Conservation (phyloP, 2,113 vertebrate species). For the Triplophysa rosa region DNA sequence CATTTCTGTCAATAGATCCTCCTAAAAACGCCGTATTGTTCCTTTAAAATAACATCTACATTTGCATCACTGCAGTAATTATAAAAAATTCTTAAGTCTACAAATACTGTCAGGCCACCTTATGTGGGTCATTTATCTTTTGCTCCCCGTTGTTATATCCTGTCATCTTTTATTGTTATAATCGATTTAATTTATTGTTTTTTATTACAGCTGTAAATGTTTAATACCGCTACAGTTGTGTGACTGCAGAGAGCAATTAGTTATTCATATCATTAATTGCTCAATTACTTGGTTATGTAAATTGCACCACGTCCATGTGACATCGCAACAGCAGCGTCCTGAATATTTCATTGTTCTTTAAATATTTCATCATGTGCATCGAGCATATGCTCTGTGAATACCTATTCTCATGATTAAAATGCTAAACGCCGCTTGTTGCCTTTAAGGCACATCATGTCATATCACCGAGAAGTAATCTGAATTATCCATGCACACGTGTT, state of each 20-base stretch:
- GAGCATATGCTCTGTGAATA: constrained; percentile 44
- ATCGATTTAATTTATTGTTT: background rate
- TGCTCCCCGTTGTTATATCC: background rate
- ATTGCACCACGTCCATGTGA: constrained; percentile 38
- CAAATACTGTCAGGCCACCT: background rate
- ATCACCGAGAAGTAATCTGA: constrained; percentile 6
- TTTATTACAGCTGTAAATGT: constrained; percentile 14
- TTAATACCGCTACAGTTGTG: constrained; percentile 27
- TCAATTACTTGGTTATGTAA: constrained; percentile 50
- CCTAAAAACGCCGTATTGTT: too few species aligned
- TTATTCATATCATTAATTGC: constrained; percentile 53
- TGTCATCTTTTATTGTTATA: background rate
- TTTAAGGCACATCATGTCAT: constrained; percentile 30
- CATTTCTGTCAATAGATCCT: too few species aligned
- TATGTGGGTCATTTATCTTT: background rate
- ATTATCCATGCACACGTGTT: constrained; percentile 24
- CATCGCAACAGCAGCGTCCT: constrained; percentile 31
- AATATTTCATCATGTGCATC: constrained; percentile 52
- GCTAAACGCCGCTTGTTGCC: constrained; percentile 19
- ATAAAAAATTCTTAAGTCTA: background rate
- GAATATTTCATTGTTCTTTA: constrained; percentile 46
- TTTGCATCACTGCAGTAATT: too few species aligned
- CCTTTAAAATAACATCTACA: too few species aligned
- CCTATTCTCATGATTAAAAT: constrained; percentile 4
- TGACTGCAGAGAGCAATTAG: constrained; percentile 34